These are phyloP conservation scores for Apamea epomidion DNA, from an alignment of 2,888 invertebrate species.

Conservation along the genomic window DNA sequence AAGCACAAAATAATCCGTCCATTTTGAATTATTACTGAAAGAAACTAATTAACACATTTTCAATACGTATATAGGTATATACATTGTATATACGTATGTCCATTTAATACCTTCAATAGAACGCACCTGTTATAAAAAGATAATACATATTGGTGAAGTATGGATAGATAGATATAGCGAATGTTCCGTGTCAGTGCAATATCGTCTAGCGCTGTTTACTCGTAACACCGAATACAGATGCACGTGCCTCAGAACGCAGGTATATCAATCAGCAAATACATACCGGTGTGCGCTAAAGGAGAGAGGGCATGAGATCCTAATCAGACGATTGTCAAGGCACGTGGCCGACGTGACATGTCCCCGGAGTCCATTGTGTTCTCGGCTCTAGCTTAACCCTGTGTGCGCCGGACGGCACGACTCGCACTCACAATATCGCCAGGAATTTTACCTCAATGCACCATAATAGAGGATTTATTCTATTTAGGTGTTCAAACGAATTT, in stretches of 20 bases:
- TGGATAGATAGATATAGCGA: not conserved
- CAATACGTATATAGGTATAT: too few relatives aligned
- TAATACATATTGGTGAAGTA: not conserved
- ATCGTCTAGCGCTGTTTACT: not conserved
- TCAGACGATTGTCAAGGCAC: constrained; percentile 74
- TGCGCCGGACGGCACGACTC: constrained; percentile 52
- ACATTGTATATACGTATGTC: not conserved
- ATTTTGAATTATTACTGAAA: not conserved
- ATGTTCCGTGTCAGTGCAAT: constrained; percentile 4
- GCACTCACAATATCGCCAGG: constrained; percentile 61
- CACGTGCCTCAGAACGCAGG: constrained; percentile 43
- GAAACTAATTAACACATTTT: not conserved
- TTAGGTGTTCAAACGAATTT: constrained; percentile 51
- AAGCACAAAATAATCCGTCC: not conserved
- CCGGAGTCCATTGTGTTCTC: constrained; percentile 67
- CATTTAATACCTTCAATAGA: not conserved
- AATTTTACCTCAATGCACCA: constrained; percentile 65
- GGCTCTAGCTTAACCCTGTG: constrained; percentile 56
- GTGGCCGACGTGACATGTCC: constrained; percentile 72
- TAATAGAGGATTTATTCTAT: constrained; percentile 55
- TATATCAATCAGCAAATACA: constrained; percentile 67
- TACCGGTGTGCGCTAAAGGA: constrained; percentile 57
- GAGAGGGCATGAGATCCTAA: constrained; percentile 73
- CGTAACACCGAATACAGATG: constrained; percentile 30
- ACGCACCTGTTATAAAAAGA: not conserved